Evolutionary conservation across 2,888 invertebrate genomes (phyloP), one percentile per base, ranked within the genome.

Genomic region (Leucophenga montana): DNA sequence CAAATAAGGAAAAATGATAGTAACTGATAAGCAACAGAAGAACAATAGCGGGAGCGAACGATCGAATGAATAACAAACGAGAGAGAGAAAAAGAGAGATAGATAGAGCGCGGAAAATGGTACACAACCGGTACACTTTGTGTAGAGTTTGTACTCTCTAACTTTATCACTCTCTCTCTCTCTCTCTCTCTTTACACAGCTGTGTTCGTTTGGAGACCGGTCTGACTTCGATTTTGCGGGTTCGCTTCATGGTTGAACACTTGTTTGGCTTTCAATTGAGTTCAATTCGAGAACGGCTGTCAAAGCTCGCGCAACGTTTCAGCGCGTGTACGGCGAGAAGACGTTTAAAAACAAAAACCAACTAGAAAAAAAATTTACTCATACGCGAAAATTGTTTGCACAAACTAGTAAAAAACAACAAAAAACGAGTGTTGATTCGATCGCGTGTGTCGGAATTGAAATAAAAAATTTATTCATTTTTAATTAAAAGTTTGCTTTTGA

Each of bases 261-360:
- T 80, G 77, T 83, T 78, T 77, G 84, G 73, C 72, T 78, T 77
- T 44, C 62, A 61, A 67, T 61, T 4, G 44, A 54, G 57, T 74
- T 85, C 78, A 86, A 84, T 86, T 77, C 77, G 72, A 77, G 79
- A 79, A 78, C 78, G 79, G 73, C 78, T 73, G 78, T 85, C 78
- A 85, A 83, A 85, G 85, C 79, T 84, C 70, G 67, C 71, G 76
- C 78, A 79, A 76, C 77, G 73, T 72, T 66, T 33, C 59, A 77
- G 75, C 68, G 66, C 22, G 64, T 65, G 9, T 11, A 8, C n/a
- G n/a, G 50, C 50, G 39, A 1, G n/a, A n/a, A n/a, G n/a, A n/a
- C n/a, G n/a, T n/a, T n/a, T n/a, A n/a, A n/a, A n/a, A n/a, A n/a
- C n/a, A n/a, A n/a, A n/a, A n/a, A 39, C 11, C 9, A 5, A 39